Conservation (phyloP, 1,140 invertebrate species). For the Pomacea maculata region DNA sequence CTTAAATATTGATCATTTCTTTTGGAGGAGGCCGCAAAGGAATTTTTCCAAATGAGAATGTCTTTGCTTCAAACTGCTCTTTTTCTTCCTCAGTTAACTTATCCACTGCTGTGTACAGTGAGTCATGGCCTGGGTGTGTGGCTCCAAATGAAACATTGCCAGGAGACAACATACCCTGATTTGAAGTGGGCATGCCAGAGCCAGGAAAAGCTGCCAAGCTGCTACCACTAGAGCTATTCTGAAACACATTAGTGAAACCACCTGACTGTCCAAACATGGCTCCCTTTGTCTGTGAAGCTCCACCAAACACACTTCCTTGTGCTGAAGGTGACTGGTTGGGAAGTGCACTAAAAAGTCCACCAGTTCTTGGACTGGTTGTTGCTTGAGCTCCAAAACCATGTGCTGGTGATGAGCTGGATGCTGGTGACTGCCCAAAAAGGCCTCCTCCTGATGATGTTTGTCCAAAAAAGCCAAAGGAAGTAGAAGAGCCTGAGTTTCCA, state of each 20-base stretch:
- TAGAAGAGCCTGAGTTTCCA: too few species aligned
- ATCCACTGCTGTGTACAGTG: neutral
- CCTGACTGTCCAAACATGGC: neutral
- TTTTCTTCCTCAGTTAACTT: neutral
- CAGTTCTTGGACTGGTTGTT: too few species aligned
- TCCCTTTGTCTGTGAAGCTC: neutral
- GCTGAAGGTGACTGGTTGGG: too few species aligned
- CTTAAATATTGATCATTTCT: slow-evolving; percentile 2
- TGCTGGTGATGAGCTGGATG: too few species aligned
- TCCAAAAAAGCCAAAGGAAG: too few species aligned
- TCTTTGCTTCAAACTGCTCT: neutral
- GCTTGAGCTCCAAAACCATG: too few species aligned
- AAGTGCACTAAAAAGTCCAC: too few species aligned
- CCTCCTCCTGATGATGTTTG: too few species aligned
- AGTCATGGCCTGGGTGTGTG: neutral
- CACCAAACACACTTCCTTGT: too few species aligned
- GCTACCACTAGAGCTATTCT: neutral
- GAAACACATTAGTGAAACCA: neutral
- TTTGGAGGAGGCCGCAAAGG: neutral
- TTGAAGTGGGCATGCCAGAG: neutral
- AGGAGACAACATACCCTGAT: neutral
- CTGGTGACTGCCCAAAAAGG: too few species aligned
- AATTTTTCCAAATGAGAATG: neutral
- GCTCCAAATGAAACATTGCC: neutral
- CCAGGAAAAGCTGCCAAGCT: neutral